These are phyloP conservation scores for Matsumurasca onukii DNA, from an alignment of 1,140 invertebrate species.

Conservation along the genomic window DNA sequence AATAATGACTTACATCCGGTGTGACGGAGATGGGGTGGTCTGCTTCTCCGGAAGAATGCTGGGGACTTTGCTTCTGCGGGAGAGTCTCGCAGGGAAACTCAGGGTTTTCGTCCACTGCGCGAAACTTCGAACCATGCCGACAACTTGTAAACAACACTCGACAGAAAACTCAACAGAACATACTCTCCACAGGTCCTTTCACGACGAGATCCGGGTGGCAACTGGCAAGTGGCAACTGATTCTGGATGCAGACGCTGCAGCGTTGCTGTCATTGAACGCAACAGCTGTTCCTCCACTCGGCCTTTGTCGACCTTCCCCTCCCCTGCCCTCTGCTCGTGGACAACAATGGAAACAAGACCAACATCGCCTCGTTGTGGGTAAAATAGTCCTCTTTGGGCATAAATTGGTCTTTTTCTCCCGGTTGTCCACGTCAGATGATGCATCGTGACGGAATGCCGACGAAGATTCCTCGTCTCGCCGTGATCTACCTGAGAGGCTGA, in stretches of 20 bases:
- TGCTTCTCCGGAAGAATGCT: conserved; percentile 24
- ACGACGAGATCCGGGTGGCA: neutral
- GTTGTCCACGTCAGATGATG: too few species aligned
- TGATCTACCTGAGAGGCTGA: too few species aligned
- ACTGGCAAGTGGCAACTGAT: neutral
- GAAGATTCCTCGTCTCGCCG: too few species aligned
- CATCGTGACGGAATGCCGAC: too few species aligned
- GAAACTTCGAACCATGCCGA: conserved; percentile 74
- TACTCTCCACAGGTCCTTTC: neutral
- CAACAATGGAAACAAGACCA: conserved; percentile 11
- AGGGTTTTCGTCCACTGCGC: conserved; percentile 86
- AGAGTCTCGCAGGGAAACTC: conserved; percentile 78
- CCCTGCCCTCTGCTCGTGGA: neutral
- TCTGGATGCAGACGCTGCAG: neutral
- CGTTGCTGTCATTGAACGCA: neutral
- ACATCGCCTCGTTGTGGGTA: too few species aligned
- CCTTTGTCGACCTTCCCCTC: conserved; percentile 24
- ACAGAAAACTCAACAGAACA: neutral
- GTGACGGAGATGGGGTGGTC: conserved; percentile 36
- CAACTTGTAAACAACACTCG: neutral
- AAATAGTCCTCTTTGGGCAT: too few species aligned
- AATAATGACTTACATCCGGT: conserved; percentile 42
- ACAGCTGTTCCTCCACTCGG: neutral
- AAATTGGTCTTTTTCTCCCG: too few species aligned
- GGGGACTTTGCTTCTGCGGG: conserved; percentile 62